These are phyloP conservation scores for Coracopsis vasa DNA, from an alignment of 2,113 vertebrate species.

Conservation along the genomic window DNA sequence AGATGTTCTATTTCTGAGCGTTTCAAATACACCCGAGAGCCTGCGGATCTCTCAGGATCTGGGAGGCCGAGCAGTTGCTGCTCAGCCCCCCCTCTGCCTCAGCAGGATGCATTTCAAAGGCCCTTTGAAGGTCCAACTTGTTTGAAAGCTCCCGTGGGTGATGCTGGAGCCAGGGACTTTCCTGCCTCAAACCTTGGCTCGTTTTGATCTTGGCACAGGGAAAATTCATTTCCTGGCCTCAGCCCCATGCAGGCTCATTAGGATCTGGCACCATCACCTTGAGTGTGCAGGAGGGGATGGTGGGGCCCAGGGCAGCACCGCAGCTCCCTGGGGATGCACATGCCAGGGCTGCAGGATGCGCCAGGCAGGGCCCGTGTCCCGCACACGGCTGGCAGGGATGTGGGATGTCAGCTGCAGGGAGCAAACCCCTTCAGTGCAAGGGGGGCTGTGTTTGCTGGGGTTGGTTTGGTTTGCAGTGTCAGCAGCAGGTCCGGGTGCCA, in stretches of 20 bases:
- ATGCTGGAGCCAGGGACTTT: neutral
- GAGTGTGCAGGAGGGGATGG: accelerated
- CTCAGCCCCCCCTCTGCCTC: neutral
- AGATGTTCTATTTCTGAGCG: neutral
- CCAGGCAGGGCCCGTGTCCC: neutral
- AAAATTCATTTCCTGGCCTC: neutral
- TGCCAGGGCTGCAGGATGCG: neutral
- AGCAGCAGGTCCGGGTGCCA: neutral
- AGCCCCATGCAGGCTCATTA: neutral
- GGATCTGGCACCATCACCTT: neutral
- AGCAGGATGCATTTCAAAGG: neutral
- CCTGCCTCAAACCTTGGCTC: neutral
- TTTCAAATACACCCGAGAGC: neutral
- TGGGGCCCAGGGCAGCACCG: accelerated
- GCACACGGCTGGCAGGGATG: neutral
- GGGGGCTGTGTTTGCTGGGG: neutral
- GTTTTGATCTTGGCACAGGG: neutral
- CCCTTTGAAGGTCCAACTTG: neutral
- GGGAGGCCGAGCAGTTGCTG: neutral
- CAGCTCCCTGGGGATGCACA: neutral
- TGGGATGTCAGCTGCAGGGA: neutral
- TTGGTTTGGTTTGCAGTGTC: neutral
- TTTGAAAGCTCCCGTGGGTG: neutral
- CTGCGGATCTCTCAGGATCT: neutral
- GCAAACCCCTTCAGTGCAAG: neutral